Evolutionary conservation across 2,113 vertebrate genomes (phyloP), one percentile per base, ranked within the genome.

Genomic region (Protomyctophum bolini): DNA sequence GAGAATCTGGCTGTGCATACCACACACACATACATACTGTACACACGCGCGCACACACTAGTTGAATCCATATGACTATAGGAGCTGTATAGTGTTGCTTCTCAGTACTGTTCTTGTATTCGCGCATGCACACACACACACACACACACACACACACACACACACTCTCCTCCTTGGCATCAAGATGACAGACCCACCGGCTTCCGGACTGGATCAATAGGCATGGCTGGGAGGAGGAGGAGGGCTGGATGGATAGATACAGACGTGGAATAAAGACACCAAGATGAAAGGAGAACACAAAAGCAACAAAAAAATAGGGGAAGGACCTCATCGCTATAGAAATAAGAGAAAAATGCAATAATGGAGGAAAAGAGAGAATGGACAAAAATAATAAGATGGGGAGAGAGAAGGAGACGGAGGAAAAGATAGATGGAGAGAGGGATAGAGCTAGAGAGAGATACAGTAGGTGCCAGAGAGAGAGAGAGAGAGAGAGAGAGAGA

Each of bases 181-280:
- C 70, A 64, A 75, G 61, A 55, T 75, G 68, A 70, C 70, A 71
- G 68, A 74, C 67, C 68, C 51, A 77, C 7, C 66, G 76, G 50
- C 79, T 82, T 87, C 81, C 50, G 57, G 61, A 58, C 63, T 1
- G n/a, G 72, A 87, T 88, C 80, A 57, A 88, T 85, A 47, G 62
- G 15, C n/a, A 62, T 11, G 46, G 41, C 33, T 41, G 46, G 46
- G 60, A 2, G 11, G n/a, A 47, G 60, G 41, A 10, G 46, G 61
- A 33, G 41, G 45, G 61, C n/a, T 45, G 41, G 61, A n/a, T 47
- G 10, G 58, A 12, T 60, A 7, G 14, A 10, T 58, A 54, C 52
- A 5, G 52, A 11, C 49, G 52, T 57, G 66, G 72, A 79, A 84
- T 61, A 67, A 21, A 46, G 29, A 76, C 68, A 14, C 49, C 10